These are phyloP conservation scores for Triplophysa dalaica DNA, from an alignment of 2,113 vertebrate genomes.

Conservation along the genomic window DNA sequence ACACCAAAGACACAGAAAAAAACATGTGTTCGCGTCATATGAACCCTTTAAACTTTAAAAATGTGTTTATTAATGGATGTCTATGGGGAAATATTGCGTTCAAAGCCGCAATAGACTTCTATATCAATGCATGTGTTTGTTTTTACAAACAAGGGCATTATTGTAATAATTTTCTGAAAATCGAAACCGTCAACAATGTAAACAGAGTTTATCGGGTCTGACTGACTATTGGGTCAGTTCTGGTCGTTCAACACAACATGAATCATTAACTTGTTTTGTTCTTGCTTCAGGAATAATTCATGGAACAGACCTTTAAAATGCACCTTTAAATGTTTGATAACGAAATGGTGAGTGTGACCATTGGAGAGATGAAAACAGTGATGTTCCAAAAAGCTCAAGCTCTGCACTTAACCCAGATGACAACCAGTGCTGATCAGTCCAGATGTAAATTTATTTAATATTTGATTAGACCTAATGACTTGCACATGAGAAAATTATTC, in stretches of 20 bases:
- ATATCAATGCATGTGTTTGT: too few species aligned
- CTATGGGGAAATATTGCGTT: too few species aligned
- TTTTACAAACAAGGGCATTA: too few species aligned
- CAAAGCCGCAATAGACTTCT: too few species aligned
- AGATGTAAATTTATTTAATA: background rate
- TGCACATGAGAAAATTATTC: conserved; percentile 21
- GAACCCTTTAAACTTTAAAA: background rate
- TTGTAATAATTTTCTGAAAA: too few species aligned
- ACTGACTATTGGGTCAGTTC: conserved; percentile 12
- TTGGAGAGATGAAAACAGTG: background rate
- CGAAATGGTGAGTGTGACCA: background rate
- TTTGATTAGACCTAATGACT: conserved; percentile 7
- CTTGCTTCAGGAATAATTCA: conserved; percentile 28
- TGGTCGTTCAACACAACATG: conserved; percentile 2
- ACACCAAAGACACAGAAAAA: too few species aligned
- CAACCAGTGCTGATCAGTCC: background rate
- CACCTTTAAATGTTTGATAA: conserved; percentile 37
- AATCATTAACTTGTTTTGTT: conserved; percentile 30
- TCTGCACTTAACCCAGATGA: conserved; percentile 19
- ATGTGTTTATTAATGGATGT: too few species aligned
- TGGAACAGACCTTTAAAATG: conserved; percentile 32
- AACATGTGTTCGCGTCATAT: too few species aligned
- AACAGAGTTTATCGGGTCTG: background rate
- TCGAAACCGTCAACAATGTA: too few species aligned
- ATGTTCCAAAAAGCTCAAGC: background rate